These are phyloP conservation scores for Falcunculus frontatus DNA, from an alignment of 2,113 vertebrate genomes.

Conservation along the genomic window DNA sequence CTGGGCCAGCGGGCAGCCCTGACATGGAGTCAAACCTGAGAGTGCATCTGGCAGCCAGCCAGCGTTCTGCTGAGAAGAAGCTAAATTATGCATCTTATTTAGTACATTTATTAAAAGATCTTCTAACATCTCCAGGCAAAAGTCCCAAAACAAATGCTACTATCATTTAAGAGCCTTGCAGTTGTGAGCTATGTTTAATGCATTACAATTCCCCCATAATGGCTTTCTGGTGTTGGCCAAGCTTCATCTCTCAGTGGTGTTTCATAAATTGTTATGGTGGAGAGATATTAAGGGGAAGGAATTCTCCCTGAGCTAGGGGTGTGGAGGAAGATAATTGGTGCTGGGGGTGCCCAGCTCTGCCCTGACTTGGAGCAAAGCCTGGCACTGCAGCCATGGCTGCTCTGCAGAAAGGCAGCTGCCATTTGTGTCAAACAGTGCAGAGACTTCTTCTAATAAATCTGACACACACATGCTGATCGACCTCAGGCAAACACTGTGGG, in stretches of 20 bases:
- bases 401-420: neutral
- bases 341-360: neutral
- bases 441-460: neutral
- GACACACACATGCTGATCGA: neutral
- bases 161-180: slow-evolving; percentile 51
- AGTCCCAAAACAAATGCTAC: slow-evolving; percentile 65
- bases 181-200: slow-evolving; percentile 46
- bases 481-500: neutral
- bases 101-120: slow-evolving; percentile 71
- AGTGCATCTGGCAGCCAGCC: slow-evolving; percentile 35
- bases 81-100: slow-evolving; percentile 74
- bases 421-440: neutral
- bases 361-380: neutral
- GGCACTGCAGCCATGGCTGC: neutral
- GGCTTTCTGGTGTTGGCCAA: slow-evolving; percentile 59
- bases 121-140: slow-evolving; percentile 62
- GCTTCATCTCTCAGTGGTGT: slow-evolving; percentile 21
- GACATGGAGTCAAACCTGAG: slow-evolving; percentile 27
- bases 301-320: neutral
- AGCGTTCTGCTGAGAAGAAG: neutral
- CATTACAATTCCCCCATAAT: slow-evolving; percentile 48
- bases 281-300: slow-evolving; percentile 10
- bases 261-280: slow-evolving; percentile 46
- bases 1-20: slow-evolving; percentile 43
- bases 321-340: neutral